Evolutionary conservation across 2,113 vertebrate species (phyloP).

Genomic region (Petrocephalus microphthalmus): DNA sequence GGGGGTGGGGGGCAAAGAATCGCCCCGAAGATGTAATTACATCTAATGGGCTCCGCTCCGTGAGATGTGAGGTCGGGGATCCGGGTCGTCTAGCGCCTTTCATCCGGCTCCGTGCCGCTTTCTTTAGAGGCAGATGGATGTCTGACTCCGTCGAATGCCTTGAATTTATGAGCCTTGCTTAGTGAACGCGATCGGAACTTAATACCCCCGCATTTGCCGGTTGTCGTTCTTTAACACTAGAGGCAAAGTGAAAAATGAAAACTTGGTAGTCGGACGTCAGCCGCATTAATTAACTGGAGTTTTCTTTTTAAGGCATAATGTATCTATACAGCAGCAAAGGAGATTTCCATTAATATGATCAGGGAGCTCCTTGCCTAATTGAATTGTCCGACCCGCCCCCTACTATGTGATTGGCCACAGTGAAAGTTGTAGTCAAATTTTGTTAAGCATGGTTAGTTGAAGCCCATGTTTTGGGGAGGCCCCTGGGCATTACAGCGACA

Average conservation of each 20-base stretch:
- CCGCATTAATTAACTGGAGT: background rate
- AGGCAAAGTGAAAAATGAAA: background rate
- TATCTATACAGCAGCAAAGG: background rate
- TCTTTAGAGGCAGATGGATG: background rate
- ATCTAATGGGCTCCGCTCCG: background rate
- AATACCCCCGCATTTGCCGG: background rate
- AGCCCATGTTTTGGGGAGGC: background rate
- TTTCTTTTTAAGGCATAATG: background rate
- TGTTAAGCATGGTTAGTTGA: background rate
- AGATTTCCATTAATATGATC: background rate
- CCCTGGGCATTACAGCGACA: background rate
- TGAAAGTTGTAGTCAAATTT: background rate
- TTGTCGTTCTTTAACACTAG: background rate
- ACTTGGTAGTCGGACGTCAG: background rate
- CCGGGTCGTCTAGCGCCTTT: background rate
- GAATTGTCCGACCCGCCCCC: background rate
- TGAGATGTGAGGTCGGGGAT: background rate
- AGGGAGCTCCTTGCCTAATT: background rate
- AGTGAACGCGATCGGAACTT: background rate
- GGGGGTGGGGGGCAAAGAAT: background rate
- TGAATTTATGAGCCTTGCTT: background rate
- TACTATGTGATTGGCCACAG: background rate
- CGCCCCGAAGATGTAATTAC: conserved; percentile 11
- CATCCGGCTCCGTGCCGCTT: background rate
- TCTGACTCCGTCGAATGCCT: background rate